phyloP scores from a whole-genome alignment of 2,113 vertebrate genomes.

The Phylloscopus trochilus region DNA sequence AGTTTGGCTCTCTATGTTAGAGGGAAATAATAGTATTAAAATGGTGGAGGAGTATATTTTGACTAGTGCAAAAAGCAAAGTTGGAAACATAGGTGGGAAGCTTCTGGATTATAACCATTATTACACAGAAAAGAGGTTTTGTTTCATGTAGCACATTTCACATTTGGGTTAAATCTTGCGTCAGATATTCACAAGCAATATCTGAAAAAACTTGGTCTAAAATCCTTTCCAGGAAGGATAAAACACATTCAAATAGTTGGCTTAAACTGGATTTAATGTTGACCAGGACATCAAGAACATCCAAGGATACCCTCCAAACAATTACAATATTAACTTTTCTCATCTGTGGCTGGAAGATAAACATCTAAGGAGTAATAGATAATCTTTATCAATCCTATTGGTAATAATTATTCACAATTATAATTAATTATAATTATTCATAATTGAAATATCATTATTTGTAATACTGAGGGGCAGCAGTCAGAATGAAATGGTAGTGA shows the following conservation, averaged over 20 bases:
- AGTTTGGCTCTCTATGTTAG: neutral
- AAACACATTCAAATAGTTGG: neutral
- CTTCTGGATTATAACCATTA: constrained; percentile 12
- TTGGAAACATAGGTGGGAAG: constrained; percentile 41
- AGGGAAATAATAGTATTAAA: neutral
- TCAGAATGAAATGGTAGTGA: neutral
- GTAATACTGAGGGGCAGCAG: neutral
- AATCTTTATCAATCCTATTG: neutral
- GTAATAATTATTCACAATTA: neutral
- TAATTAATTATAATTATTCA: neutral
- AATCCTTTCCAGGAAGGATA: neutral
- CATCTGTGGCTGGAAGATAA: neutral
- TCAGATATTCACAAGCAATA: neutral
- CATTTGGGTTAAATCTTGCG: neutral
- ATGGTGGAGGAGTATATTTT: constrained; percentile 49
- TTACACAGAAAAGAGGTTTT: neutral
- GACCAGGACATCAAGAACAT: neutral
- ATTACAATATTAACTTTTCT: neutral
- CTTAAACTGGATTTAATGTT: neutral
- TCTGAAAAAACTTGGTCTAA: neutral
- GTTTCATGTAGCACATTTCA: neutral
- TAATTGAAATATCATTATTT: neutral
- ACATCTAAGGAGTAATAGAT: neutral
- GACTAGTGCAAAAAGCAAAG: neutral
- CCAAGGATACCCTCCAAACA: neutral